Percentiles rank a stretch among this genome's conserved stretches.
phyloP scores from a whole-genome alignment of 2,888 invertebrate genomes.

The Leptinotarsa juncta region DNA sequence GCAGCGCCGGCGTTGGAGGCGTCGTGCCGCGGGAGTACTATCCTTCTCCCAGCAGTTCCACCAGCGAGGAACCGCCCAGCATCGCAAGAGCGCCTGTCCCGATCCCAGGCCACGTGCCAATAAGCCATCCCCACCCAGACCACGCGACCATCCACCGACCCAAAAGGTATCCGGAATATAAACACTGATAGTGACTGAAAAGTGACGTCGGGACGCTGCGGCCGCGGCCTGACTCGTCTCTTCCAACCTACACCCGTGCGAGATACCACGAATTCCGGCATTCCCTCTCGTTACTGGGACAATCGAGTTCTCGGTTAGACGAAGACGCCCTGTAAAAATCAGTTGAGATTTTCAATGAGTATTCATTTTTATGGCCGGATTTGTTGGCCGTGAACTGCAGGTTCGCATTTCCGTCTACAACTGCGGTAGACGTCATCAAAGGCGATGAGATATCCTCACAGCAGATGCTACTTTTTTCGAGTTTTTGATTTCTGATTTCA shows the following conservation, averaged over 20 bases:
- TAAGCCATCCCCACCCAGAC: conserved; percentile 56
- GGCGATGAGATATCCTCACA: too few species aligned
- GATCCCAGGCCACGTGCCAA: conserved; percentile 60
- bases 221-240: conserved; percentile 43
- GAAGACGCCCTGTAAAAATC: conserved; percentile 9
- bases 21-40: conserved; percentile 69
- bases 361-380: too few species aligned
- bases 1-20: conserved; percentile 45
- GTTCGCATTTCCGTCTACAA: too few species aligned
- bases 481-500: too few species aligned
- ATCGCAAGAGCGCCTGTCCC: conserved; percentile 68
- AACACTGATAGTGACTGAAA: conserved; percentile 74
- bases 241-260: conserved; percentile 46
- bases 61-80: conserved; percentile 69
- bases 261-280: conserved; percentile 43
- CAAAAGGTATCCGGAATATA: conserved; percentile 80
- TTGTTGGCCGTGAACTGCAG: too few species aligned
- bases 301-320: conserved; percentile 22
- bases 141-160: conserved; percentile 69
- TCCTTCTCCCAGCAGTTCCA: conserved; percentile 70
- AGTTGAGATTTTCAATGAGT: not conserved
- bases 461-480: too few species aligned
- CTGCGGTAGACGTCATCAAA: too few species aligned
- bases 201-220: conserved; percentile 53
- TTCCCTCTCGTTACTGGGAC: conserved; percentile 42